Evolutionary conservation across 2,113 vertebrate genomes (phyloP), one percentile per base, ranked within the genome.

Genomic region (Dendropsophus ebraccatus): DNA sequence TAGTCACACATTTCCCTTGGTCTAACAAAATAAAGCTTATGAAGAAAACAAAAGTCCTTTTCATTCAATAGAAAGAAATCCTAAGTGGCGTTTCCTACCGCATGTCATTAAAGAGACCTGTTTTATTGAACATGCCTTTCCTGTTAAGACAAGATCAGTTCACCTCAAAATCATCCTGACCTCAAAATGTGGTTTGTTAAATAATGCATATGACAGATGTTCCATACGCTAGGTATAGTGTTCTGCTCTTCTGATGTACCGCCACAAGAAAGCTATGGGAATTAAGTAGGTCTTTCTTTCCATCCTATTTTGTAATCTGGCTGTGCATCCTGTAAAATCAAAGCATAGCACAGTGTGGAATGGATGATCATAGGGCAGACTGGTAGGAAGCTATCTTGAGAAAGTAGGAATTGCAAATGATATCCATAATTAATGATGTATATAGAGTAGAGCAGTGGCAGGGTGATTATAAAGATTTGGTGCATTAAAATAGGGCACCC

Each of bases 201-300:
- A 37, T 70, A 70, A 70, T 70, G 67, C 17, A 70, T 70, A 21
- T 7, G 19, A 21, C 32, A 70, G 67, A 70, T 70, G 67, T 70
- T 70, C 35, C 19, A 41, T 70, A 70, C 11, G 5, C 35, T 11
- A 37, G 32, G 67, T 41, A 11, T 41, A 23, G 32, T 37, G 13
- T 70, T 70, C 67, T 35, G 17, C 7, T 7, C 30, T 21, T 2
- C 17, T 35, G 32, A 35, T 69, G 16, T 17, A 32, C 30, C 35
- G 65, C 65, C 65, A 37, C 3, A 35, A 41, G 35, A 17, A 23
- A 11, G 17, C 32, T 23, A 11, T 70, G 32, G 67, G 67, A 70
- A 70, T 70, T 9, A 35, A 69, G 35, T 70, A 70, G 67, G 9
- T 37, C 32, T 70, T n/a, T n/a, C n/a, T n/a, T n/a, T n/a, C n/a